phyloP scores from a whole-genome alignment of 23 tunicate species.

The Ascidia mentula region DNA sequence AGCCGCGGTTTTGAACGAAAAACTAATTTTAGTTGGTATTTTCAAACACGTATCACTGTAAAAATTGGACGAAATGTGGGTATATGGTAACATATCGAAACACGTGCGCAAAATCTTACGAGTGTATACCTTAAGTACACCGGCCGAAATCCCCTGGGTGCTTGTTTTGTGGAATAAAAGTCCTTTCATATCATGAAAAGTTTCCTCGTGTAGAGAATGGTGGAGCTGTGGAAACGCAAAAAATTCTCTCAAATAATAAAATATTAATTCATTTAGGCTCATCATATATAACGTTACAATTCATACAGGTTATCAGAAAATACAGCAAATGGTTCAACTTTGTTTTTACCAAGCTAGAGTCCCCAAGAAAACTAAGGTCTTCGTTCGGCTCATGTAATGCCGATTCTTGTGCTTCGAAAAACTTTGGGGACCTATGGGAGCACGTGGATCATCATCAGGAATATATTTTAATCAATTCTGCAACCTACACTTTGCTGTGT shows the following conservation, averaged over 20 bases:
- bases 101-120: too few species aligned
- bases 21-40: too few species aligned
- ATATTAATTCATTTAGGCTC: too few species aligned
- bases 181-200: not conserved
- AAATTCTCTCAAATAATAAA: too few species aligned
- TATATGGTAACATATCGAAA: too few species aligned
- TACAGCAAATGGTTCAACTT: too few species aligned
- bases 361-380: not conserved
- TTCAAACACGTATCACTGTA: too few species aligned
- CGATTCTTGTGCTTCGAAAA: not conserved
- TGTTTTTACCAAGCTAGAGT: not conserved
- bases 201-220: slow-evolving; percentile 16
- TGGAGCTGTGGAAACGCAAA: not conserved
- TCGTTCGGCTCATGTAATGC: not conserved
- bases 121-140: not conserved
- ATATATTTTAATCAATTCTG: not conserved
- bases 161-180: not conserved
- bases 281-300: too few species aligned
- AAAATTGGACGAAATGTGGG: too few species aligned
- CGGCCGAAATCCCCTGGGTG: not conserved
- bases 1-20: too few species aligned
- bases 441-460: too few species aligned
- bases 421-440: not conserved
- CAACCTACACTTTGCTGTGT: not conserved
- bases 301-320: too few species aligned